Evolutionary conservation across 2,113 vertebrate genomes (phyloP).

Genomic region (Psophia crepitans): DNA sequence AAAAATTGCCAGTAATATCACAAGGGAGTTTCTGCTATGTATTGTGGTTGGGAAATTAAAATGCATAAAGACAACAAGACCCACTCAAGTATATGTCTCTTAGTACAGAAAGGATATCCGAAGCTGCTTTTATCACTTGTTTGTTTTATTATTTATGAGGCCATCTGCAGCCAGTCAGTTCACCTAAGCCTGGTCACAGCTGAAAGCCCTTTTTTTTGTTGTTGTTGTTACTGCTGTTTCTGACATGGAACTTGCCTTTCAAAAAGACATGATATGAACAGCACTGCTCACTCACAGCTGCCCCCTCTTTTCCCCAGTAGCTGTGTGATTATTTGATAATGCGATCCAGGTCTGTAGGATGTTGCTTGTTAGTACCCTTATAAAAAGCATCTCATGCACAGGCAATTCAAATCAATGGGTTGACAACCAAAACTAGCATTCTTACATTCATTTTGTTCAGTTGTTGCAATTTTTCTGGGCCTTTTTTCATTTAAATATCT

Average conservation of each 20-base stretch:
- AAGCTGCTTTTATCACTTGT: neutral
- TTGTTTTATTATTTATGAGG: constrained; percentile 17
- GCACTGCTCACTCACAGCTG: neutral
- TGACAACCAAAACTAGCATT: neutral
- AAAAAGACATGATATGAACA: neutral
- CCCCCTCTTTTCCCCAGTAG: neutral
- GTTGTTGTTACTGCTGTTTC: neutral
- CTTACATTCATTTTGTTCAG: neutral
- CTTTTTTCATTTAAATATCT: constrained; percentile 7
- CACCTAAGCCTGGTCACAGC: neutral
- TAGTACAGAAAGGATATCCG: neutral
- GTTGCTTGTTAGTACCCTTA: neutral
- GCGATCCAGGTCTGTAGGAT: neutral
- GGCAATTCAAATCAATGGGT: neutral
- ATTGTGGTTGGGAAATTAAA: neutral
- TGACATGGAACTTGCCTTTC: neutral
- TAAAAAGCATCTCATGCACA: neutral
- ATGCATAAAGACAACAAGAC: neutral
- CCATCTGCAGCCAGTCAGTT: neutral
- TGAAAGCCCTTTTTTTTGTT: neutral
- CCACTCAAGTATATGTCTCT: neutral
- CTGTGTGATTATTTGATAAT: neutral
- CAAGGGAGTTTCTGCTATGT: neutral
- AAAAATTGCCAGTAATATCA: neutral
- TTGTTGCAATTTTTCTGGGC: neutral